Conservation (phyloP, 1,140 invertebrate genomes). For the Eueides isabella region DNA sequence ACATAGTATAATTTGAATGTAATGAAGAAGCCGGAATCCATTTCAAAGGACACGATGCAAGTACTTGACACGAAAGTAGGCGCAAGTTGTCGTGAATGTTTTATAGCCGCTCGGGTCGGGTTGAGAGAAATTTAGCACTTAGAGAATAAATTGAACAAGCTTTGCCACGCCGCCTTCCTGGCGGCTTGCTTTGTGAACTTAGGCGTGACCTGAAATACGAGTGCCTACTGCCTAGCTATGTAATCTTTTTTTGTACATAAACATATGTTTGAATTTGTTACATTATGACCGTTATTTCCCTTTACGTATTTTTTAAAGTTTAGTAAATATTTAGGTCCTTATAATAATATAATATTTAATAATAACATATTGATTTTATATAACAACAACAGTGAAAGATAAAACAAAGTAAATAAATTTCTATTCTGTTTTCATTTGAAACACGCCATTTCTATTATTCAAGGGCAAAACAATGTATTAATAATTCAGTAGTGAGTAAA, state of each 20-base stretch:
- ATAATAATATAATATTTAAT: no score
- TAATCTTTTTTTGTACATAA: not conserved
- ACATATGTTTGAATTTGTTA: not conserved
- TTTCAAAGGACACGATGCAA: constrained; percentile 34
- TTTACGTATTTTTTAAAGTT: no score
- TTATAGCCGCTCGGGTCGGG: constrained; percentile 37
- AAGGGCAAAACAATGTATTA: not conserved
- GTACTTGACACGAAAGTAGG: constrained; percentile 41
- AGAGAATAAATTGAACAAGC: constrained; percentile 41
- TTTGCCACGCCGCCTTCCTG: constrained; percentile 24
- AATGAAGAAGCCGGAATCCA: constrained; percentile 31
- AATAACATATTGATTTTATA: no score
- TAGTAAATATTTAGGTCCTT: no score
- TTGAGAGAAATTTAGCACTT: constrained; percentile 42
- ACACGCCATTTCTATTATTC: constrained; percentile 7
- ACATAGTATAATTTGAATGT: not conserved
- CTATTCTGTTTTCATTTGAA: not conserved
- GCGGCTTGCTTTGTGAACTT: constrained; percentile 15
- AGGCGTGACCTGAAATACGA: constrained; percentile 25
- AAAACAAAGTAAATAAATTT: not conserved
- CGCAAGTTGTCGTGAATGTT: constrained; percentile 44
- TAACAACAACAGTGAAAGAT: not conserved
- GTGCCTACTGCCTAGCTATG: constrained; percentile 1
- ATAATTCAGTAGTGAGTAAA: constrained; percentile 1
- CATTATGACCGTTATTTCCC: not conserved